Percentiles rank a stretch among this genome's conserved stretches.
Evolutionary conservation across 2,113 vertebrate species (phyloP).

Genomic region (Rattus norvegicus): DNA sequence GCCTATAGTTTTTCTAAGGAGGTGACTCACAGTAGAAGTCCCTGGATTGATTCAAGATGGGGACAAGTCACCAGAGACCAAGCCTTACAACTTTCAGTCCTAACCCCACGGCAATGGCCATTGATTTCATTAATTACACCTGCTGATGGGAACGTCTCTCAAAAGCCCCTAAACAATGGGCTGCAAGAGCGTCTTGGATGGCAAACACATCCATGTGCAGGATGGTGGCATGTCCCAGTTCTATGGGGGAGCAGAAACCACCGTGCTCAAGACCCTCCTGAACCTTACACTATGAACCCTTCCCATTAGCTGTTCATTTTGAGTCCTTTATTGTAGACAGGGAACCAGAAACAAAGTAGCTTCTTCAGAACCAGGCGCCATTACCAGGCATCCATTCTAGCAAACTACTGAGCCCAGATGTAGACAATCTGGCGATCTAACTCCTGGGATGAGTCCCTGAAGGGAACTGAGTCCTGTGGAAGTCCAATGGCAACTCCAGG

Average conservation of each 20-base stretch:
- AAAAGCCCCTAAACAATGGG: background rate
- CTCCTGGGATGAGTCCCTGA: background rate
- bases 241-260: background rate
- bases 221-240: background rate
- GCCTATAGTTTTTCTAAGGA: background rate
- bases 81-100: background rate
- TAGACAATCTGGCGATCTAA: too few relatives aligned
- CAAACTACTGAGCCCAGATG: background rate
- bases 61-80: background rate
- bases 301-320: background rate
- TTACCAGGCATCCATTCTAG: background rate
- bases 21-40: background rate
- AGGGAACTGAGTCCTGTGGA: background rate
- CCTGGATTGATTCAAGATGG: background rate
- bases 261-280: background rate
- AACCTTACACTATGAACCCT: background rate
- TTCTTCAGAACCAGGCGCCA: background rate
- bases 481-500: background rate
- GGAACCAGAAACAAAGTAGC: background rate
- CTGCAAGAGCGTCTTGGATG: background rate
- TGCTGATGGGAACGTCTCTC: background rate
- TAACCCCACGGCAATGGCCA: too few relatives aligned
- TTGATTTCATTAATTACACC: background rate
- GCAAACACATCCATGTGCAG: too few relatives aligned
- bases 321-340: background rate